Conservation (phyloP, 1,140 invertebrate species). For the Nasonia vitripennis region DNA sequence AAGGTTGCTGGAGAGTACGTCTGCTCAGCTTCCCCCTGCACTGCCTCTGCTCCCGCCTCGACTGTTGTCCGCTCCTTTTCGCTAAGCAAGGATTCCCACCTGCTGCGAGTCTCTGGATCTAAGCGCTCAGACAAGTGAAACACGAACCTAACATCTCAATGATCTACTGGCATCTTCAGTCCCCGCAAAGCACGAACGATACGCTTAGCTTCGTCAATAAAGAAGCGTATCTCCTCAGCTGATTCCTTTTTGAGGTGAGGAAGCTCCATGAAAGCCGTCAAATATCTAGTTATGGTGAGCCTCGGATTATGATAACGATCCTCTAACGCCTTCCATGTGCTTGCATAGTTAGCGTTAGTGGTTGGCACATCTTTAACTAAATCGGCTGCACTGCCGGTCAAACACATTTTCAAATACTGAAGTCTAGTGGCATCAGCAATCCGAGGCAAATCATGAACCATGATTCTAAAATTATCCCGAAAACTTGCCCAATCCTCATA, state of each 20-base stretch:
- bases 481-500: constrained; percentile 30
- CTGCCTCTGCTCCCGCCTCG: not conserved
- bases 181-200: too few species aligned
- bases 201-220: too few species aligned
- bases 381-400: constrained; percentile 8
- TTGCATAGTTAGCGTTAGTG: constrained; percentile 15
- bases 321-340: constrained; percentile 13
- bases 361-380: constrained; percentile 21
- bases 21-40: not conserved
- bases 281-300: not conserved
- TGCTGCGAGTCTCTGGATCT: constrained; percentile 21
- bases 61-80: not conserved
- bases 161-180: too few species aligned
- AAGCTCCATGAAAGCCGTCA: not conserved
- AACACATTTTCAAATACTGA: constrained; percentile 14
- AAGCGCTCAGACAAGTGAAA: not conserved
- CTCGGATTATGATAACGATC: not conserved
- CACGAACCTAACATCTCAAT: too few species aligned
- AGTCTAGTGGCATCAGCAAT: not conserved
- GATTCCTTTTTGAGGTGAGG: not conserved
- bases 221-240: not conserved
- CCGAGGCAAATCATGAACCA: constrained; percentile 17
- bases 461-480: not conserved
- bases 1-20: not conserved
- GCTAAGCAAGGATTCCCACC: not conserved